Evolutionary conservation across 2,797 vertebrate genomes (phyloP).

Genomic region (Acipenser ruthenus): DNA sequence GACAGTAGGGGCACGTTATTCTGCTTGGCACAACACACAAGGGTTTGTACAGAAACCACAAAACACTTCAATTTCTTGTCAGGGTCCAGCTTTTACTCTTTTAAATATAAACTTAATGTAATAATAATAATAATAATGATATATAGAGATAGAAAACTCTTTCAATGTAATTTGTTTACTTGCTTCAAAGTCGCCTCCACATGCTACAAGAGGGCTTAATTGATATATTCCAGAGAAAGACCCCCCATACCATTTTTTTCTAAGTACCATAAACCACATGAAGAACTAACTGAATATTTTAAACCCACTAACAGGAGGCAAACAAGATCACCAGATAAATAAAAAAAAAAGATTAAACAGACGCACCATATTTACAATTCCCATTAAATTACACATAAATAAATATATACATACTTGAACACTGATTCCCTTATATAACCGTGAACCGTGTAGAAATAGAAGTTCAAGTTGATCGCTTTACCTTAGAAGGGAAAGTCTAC

Average conservation of each 20-base stretch:
- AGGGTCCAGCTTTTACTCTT: constrained; percentile 63
- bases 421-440: constrained; percentile 97
- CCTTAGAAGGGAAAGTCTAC: constrained; percentile 74
- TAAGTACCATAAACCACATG: constrained; percentile 97
- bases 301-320: constrained; percentile 99
- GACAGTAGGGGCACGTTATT: constrained; percentile 75
- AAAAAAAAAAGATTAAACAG: constrained; percentile 91
- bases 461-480: constrained; percentile 91
- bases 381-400: constrained; percentile 99
- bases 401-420: constrained; percentile 99
- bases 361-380: constrained; percentile 99
- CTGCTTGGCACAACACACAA: constrained; percentile 81
- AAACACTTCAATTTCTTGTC: constrained; percentile 58
- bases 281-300: constrained; percentile 92
- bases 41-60: constrained; percentile 70
- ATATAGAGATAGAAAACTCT: constrained; percentile 67
- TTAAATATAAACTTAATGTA: constrained; percentile 74
- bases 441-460: constrained; percentile 90
- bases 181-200: constrained; percentile 89
- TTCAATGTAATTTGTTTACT: constrained; percentile 82
- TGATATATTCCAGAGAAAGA: constrained; percentile 82
- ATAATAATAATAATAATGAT: constrained; percentile 58
- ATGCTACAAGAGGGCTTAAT: constrained; percentile 98
- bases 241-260: constrained; percentile 80
- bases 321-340: constrained; percentile 97